Percentiles rank a stretch among this genome's conserved stretches.
These are phyloP conservation scores for Dynastes hyllus DNA, from an alignment of 2,888 invertebrate species.

Conservation along the genomic window DNA sequence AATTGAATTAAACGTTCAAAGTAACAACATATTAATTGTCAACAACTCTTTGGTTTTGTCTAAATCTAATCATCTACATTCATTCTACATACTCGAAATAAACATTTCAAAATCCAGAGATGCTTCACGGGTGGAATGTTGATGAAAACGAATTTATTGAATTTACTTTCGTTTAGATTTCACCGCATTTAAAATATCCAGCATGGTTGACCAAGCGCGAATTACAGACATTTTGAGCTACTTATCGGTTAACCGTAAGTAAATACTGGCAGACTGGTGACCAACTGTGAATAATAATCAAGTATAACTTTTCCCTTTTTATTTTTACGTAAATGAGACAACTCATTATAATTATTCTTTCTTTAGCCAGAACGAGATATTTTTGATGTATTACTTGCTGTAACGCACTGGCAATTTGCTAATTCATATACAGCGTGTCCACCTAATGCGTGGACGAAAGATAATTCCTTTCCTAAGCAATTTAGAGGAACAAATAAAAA, in stretches of 20 bases:
- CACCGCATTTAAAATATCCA: neutral
- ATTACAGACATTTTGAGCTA: constrained; percentile 23
- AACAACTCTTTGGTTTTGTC: too few species aligned
- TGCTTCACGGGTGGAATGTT: too few species aligned
- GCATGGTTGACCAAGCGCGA: constrained; percentile 23
- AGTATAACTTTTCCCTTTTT: too few species aligned
- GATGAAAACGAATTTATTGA: constrained; percentile 7
- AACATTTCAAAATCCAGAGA: too few species aligned
- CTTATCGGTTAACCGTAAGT: neutral
- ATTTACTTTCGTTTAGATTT: constrained; percentile 19
- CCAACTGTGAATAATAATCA: neutral
- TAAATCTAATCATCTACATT: too few species aligned
- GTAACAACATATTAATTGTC: too few species aligned
- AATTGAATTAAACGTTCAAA: too few species aligned
- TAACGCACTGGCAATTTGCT: constrained; percentile 12
- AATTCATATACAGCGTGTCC: too few species aligned
- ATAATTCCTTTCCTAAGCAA: too few species aligned
- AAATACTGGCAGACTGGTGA: neutral
- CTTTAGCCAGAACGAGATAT: neutral
- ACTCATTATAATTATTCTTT: constrained; percentile 15
- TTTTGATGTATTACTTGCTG: neutral
- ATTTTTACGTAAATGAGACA: constrained; percentile 20
- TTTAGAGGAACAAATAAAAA: too few species aligned
- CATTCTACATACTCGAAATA: too few species aligned
- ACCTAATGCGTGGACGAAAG: too few species aligned